Conservation (phyloP, 2,797 vertebrate genomes). For the Pangasius macronema region DNA sequence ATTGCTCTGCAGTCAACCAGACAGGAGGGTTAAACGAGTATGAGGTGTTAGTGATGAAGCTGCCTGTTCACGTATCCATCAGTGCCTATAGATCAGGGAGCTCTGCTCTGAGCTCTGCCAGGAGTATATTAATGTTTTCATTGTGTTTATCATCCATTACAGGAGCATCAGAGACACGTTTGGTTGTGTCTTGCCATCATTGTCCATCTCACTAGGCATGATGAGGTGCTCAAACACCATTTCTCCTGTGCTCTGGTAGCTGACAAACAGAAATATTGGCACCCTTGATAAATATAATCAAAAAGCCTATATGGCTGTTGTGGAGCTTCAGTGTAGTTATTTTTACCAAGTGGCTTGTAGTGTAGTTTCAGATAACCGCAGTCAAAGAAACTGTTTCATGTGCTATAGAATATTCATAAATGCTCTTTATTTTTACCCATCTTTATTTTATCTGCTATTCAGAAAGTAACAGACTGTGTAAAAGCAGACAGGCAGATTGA, state of each 20-base stretch:
- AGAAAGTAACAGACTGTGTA: background rate
- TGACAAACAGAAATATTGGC: background rate
- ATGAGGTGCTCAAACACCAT: background rate
- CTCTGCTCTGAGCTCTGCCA: conserved; percentile 64
- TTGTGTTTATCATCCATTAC: conserved; percentile 69
- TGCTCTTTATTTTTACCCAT: background rate
- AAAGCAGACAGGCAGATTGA: background rate
- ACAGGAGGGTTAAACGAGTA: conserved; percentile 48
- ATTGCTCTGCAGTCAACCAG: background rate
- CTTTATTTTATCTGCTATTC: background rate
- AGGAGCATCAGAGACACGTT: conserved; percentile 44
- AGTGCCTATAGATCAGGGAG: conserved; percentile 58
- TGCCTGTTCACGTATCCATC: conserved; percentile 71
- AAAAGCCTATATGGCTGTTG: background rate
- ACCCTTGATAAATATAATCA: background rate
- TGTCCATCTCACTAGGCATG: background rate
- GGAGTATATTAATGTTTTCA: conserved; percentile 67
- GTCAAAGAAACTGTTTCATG: background rate
- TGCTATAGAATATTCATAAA: background rate
- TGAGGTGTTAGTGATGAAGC: conserved; percentile 52
- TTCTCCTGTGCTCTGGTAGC: background rate
- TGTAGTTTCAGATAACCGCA: background rate
- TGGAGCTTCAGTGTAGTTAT: background rate
- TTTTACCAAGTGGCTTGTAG: background rate
- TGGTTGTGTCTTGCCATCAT: background rate